Base-by-base conservation (phyloP, 1,140 invertebrate genomes). In the Brachionus paranguensis region DNA sequence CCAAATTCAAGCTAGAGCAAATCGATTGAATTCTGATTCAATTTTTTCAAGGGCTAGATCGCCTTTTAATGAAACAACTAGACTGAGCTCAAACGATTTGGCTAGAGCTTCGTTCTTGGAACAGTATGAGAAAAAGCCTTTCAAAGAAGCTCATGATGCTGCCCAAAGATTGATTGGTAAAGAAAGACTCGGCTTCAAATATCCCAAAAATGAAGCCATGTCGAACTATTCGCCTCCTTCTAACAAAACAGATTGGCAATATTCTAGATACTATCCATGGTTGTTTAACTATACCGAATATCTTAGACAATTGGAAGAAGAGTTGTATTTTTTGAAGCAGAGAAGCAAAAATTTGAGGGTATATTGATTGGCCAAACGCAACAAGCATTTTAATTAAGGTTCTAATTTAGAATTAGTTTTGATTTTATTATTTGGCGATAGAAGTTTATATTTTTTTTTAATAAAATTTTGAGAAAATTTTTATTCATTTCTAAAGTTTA, bases 261-360 rank as follows among this genome's bases (percentile, higher is more conserved):
- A 81, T 68, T 41, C 78, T 17, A 24, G 78, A 60, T 81, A 81
- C 27, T 81, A 81, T 47, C 78, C 78, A 47, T 81, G 78, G 78
- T 68, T 81, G 17, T 81, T 81, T 37, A 68, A 68, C 41, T 81
- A 81, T 20, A 60, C 53, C 17, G 78, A 81, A 14, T 81, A 81
- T 68, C 27, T 81, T 37, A 81, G 78, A 64, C 27, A 81, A 41
- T 68, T 81, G 20, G 78, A 81, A 64, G 78, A 81, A 20, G 78
- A 81, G 7, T 27, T 81, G 11, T 43, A 33, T 45, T 64, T 41
- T n/a, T 29, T 81, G 7, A 81, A 81, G 33, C 20, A 33, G 12
- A 12, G 64, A 64, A 81, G 78, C 27, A 76, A 76, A 76, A 50
- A 76, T 50, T 76, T 76, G 27, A 76, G 72, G 29, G 47, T 76